phyloP scores from a whole-genome alignment of 2,888 invertebrate genomes.

The Rotaria sp. region DNA sequence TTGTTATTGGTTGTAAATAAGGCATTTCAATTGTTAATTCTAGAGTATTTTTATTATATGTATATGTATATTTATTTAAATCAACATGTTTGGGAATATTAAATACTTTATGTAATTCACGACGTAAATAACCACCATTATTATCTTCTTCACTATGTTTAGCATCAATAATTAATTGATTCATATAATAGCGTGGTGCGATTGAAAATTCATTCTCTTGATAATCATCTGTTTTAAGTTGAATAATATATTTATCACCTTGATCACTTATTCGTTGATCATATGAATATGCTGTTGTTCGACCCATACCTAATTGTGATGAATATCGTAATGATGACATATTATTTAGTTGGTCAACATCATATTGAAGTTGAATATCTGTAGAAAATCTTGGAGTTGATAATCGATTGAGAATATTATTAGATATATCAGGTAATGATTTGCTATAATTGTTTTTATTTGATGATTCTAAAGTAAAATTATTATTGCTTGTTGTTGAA shows the following conservation, averaged over 20 bases:
- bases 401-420: not conserved
- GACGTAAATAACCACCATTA: not conserved
- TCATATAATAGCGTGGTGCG: not conserved
- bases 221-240: not conserved
- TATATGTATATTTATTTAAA: not conserved
- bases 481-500: not conserved
- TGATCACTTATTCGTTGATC: not conserved
- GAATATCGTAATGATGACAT: not conserved
- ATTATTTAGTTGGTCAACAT: not conserved
- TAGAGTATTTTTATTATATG: not conserved
- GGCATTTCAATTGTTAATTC: conserved; percentile 22
- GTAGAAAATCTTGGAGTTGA: not conserved
- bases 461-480: not conserved
- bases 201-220: conserved; percentile 2
- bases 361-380: not conserved
- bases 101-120: conserved; percentile 23
- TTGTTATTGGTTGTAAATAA: not conserved
- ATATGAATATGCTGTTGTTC: not conserved
- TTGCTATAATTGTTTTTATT: not conserved
- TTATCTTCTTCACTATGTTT: conserved; percentile 13
- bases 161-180: conserved; percentile 10
- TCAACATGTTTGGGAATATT: conserved; percentile 7
- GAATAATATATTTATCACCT: not conserved
- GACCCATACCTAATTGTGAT: not conserved
- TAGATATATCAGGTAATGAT: not conserved